Evolutionary conservation across 37 sponge, comb jelly and placozoan genomes (phyloP).

Genomic region (Aphrocallistes beatrix): DNA sequence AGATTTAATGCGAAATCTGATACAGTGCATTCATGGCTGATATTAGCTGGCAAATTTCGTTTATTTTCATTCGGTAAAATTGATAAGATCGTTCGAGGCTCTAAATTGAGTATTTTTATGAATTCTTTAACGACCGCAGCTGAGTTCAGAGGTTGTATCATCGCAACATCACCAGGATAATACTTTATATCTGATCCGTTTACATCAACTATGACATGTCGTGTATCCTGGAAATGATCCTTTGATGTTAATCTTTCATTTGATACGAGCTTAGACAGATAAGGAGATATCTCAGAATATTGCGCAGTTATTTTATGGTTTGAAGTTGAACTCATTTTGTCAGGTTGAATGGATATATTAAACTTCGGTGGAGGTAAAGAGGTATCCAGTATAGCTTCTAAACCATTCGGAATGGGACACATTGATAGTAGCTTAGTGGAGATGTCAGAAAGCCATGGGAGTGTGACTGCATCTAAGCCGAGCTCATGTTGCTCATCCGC

Average conservation of each 20-base stretch:
- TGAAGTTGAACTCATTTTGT: no score
- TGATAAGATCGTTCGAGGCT: constrained; percentile 25
- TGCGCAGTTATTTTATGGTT: not conserved
- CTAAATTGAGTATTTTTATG: constrained; percentile 28
- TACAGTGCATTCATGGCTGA: not conserved
- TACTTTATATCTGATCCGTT: constrained; percentile 38
- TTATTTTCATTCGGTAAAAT: constrained; percentile 24
- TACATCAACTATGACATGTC: constrained; percentile 69
- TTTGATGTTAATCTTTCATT: constrained; percentile 63
- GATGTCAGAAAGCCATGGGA: constrained; percentile 60
- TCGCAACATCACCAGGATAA: constrained; percentile 75
- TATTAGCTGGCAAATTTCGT: not conserved
- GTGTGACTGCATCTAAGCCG: constrained; percentile 36
- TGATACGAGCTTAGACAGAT: constrained; percentile 39
- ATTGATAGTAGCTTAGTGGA: constrained; percentile 35
- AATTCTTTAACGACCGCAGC: constrained; percentile 46
- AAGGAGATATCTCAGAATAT: constrained; percentile 25
- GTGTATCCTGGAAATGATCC: constrained; percentile 90
- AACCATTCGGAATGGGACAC: constrained; percentile 61
- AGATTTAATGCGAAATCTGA: constrained; percentile 33
- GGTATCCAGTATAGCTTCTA: constrained; percentile 21
- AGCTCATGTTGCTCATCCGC: constrained; percentile 95
- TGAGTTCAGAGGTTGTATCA: constrained; percentile 71
- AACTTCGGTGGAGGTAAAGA: not conserved
- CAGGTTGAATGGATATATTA: not conserved